Evolutionary conservation across 2,888 invertebrate genomes (phyloP).

Genomic region (Drosophila gaucha): DNA sequence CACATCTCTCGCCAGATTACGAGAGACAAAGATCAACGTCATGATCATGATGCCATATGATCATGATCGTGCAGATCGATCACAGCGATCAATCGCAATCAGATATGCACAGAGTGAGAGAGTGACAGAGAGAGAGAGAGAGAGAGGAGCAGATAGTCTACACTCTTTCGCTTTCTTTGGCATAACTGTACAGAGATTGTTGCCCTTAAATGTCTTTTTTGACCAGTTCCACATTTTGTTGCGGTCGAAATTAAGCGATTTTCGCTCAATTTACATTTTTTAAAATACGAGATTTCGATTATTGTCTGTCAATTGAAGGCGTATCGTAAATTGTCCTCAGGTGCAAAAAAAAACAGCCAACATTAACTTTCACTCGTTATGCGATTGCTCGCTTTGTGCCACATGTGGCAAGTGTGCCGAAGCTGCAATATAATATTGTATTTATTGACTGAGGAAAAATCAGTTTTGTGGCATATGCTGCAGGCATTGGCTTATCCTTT

Average conservation of each 20-base stretch:
- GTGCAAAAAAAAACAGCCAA: slow-evolving; percentile 46
- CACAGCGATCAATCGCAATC: slow-evolving; percentile 41
- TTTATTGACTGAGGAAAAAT: neutral
- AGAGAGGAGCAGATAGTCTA: slow-evolving; percentile 1
- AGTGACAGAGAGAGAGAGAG: neutral
- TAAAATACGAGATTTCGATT: slow-evolving; percentile 59
- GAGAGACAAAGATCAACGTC: slow-evolving; percentile 32
- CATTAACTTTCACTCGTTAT: slow-evolving; percentile 65
- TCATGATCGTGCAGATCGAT: slow-evolving; percentile 23
- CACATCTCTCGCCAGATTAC: slow-evolving; percentile 74
- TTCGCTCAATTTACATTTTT: slow-evolving; percentile 73
- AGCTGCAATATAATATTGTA: neutral
- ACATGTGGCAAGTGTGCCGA: slow-evolving; percentile 30
- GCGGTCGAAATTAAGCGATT: slow-evolving; percentile 71
- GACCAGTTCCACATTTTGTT: slow-evolving; percentile 25
- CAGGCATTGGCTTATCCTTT: too few species aligned
- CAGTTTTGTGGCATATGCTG: neutral
- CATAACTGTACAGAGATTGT: slow-evolving; percentile 50
- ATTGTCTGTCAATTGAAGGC: slow-evolving; percentile 57
- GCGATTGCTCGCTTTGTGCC: slow-evolving; percentile 25
- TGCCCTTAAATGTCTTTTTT: slow-evolving; percentile 44
- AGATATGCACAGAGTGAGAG: slow-evolving; percentile 8
- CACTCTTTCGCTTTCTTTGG: slow-evolving; percentile 39
- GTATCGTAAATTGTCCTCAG: slow-evolving; percentile 48
- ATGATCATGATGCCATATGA: slow-evolving; percentile 34